Conservation (phyloP, 2,888 invertebrate genomes). For the Drosophila rubida region DNA sequence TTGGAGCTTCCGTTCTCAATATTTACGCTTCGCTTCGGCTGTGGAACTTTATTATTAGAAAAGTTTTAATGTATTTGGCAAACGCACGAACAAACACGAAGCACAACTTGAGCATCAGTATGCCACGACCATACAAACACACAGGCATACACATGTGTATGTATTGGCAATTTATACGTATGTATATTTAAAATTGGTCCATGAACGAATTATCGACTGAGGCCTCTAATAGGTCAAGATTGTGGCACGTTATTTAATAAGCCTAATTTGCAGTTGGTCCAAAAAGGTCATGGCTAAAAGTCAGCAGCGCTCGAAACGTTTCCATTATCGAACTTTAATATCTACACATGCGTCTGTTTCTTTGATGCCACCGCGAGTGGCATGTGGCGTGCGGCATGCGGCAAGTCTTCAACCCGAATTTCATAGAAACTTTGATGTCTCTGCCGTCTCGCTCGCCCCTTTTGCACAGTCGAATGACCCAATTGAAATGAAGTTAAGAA, state of each 20-base stretch:
- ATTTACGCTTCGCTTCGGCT: constrained; percentile 69
- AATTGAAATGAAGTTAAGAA: constrained; percentile 52
- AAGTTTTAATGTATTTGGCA: constrained; percentile 78
- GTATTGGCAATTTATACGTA: not conserved
- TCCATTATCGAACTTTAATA: constrained; percentile 16
- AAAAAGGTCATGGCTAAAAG: constrained; percentile 22
- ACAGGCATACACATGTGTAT: not conserved
- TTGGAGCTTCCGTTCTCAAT: constrained; percentile 62
- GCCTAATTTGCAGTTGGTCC: constrained; percentile 15
- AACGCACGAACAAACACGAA: constrained; percentile 51
- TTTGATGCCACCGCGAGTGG: constrained; percentile 35
- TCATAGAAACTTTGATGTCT: constrained; percentile 15
- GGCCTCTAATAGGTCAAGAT: constrained; percentile 15
- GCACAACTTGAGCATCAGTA: constrained; percentile 11
- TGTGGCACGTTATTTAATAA: constrained; percentile 3
- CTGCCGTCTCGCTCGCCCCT: not conserved
- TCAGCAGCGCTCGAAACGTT: not conserved
- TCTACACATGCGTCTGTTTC: constrained; percentile 10
- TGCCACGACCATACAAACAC: constrained; percentile 1
- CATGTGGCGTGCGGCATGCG: constrained; percentile 10
- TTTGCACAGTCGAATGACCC: constrained; percentile 22
- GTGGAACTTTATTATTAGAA: constrained; percentile 81
- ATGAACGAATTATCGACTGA: constrained; percentile 26
- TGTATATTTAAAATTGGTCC: constrained; percentile 11
- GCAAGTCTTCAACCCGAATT: constrained; percentile 21